Evolutionary conservation across 2,888 invertebrate genomes (phyloP).

Genomic region (Ditylenchus weischeri): DNA sequence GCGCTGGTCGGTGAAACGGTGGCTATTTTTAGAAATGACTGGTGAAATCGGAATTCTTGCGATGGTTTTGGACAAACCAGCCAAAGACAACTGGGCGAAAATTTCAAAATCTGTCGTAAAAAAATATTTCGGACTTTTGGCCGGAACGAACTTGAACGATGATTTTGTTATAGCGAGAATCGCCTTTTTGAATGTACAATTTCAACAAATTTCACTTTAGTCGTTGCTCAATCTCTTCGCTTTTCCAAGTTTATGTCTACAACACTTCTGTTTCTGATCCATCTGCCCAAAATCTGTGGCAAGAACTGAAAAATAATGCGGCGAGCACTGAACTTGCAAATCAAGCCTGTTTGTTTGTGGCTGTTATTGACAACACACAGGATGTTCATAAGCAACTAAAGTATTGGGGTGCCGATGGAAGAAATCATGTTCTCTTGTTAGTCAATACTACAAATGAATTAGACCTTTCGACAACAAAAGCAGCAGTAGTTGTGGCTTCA

Average conservation of each 20-base stretch:
- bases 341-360: constrained; percentile 38
- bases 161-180: too few relatives aligned
- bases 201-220: constrained; percentile 27
- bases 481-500: constrained; percentile 22
- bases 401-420: constrained; percentile 23
- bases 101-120: too few relatives aligned
- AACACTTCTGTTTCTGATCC: constrained; percentile 4
- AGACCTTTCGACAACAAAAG: constrained; percentile 1
- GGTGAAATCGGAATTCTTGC: too few relatives aligned
- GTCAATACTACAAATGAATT: not conserved
- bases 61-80: too few relatives aligned
- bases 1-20: too few relatives aligned
- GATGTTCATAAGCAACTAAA: not conserved
- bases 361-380: constrained; percentile 20
- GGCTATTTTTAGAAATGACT: too few relatives aligned
- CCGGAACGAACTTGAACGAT: too few relatives aligned
- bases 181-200: not conserved
- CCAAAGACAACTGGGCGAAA: too few relatives aligned
- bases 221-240: constrained; percentile 38
- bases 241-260: constrained; percentile 38
- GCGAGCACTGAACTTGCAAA: constrained; percentile 18
- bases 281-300: constrained; percentile 12
- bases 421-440: constrained; percentile 35
- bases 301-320: constrained; percentile 18
- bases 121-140: too few relatives aligned